Percentiles rank a stretch among this genome's conserved stretches.
These are phyloP conservation scores for Calidris pugnax DNA, from an alignment of 2,113 vertebrate genomes.

Conservation along the genomic window DNA sequence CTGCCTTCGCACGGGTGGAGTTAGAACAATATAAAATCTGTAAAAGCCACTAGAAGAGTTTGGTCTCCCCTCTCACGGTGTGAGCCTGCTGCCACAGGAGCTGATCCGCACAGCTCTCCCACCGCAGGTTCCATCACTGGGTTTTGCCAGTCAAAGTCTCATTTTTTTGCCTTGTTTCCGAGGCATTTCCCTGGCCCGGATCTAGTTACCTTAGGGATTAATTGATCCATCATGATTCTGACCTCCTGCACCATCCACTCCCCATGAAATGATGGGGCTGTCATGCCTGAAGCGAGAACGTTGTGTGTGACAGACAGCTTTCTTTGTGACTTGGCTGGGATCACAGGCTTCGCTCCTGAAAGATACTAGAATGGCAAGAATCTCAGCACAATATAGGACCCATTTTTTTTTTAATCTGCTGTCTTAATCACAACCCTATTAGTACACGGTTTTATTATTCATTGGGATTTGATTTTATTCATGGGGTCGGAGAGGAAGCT, in stretches of 20 bases:
- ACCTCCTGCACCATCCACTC: constrained; percentile 57
- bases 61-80: background rate
- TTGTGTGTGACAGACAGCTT: constrained; percentile 63
- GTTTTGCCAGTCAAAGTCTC: constrained; percentile 2
- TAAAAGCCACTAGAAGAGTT: background rate
- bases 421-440: constrained; percentile 49
- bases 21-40: background rate
- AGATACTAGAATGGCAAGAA: constrained; percentile 48
- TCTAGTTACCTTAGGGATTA: constrained; percentile 68
- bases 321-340: constrained; percentile 57
- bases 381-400: constrained; percentile 54
- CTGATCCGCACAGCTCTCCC: background rate
- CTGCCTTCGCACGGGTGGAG: background rate
- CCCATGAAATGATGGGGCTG: constrained; percentile 62
- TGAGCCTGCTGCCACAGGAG: background rate
- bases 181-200: constrained; percentile 7
- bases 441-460: constrained; percentile 60
- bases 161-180: constrained; percentile 14
- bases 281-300: constrained; percentile 51
- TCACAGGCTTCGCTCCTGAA: constrained; percentile 35
- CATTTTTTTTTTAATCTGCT: constrained; percentile 54
- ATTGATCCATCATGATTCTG: constrained; percentile 66
- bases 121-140: background rate
- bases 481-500: constrained; percentile 11
- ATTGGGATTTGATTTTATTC: constrained; percentile 52